Evolutionary conservation across 2,888 invertebrate genomes (phyloP), one percentile per base, ranked within the genome.

Genomic region (Baccha elongata): DNA sequence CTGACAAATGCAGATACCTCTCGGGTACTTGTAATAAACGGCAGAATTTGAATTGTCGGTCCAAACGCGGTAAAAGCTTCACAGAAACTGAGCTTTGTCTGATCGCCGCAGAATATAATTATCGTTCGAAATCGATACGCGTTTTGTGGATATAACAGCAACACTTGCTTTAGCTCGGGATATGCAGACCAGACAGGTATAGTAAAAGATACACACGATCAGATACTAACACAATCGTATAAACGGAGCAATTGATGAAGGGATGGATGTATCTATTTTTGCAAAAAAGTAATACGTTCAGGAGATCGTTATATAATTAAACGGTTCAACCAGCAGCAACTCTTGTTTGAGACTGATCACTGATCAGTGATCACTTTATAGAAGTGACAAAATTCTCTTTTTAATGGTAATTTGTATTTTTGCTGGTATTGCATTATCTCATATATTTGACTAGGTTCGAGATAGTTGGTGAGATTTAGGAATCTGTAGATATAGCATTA

Each of bases 1-100:
- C 13, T 67, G 2, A 75, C 32, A 53, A 46, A 58, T 48, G 46
- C 55, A 35, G 46, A 55, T 62, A 62, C 37, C 53, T 55, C 26
- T 64, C 10, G 10, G 64, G n/a, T 40, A 13, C 17, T 37, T 48
- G 75, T 58, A 75, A 40, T 35, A 55, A 65, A 48, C 58, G 42
- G 15, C 29, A 58, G 58, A 74, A 73, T 73, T 64, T 52, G 11
- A 65, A 58, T 40, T 19, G 19, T 78, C 50, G 68, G 72, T 83
- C 78, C 50, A 78, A 78, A 42, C 78, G 72, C 78, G 83, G 50
- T 78, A 83, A 78, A 78, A 78, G 83, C 78, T 83, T 83, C 72
- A 50, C 64, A 50, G 67, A 83, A 83, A 83, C 83, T 83, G 83
- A 83, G 83, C 83, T 83, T 83, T 83, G 83, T 73, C 50, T 48